Percentiles rank a stretch among this genome's conserved stretches.
These are phyloP conservation scores for Tringa solitaria DNA, from an alignment of 2,113 vertebrate genomes.

Conservation along the genomic window DNA sequence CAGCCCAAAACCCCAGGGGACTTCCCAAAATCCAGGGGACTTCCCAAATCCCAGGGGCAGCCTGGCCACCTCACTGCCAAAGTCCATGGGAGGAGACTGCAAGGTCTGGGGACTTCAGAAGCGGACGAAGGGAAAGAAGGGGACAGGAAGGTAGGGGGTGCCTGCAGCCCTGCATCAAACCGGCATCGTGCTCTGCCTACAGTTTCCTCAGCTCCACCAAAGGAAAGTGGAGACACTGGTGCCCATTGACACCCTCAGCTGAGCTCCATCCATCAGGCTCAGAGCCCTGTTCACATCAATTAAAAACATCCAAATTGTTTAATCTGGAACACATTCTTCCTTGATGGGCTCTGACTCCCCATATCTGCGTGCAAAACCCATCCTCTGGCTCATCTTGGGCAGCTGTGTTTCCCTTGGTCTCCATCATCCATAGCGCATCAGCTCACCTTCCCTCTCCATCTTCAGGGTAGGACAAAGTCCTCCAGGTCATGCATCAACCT, in stretches of 20 bases:
- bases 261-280: background rate
- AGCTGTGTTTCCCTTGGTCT: background rate
- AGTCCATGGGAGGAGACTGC: background rate
- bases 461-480: background rate
- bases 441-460: no score
- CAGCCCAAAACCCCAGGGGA: background rate
- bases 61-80: background rate
- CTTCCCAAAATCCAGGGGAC: background rate
- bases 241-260: background rate
- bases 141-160: accelerated
- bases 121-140: background rate
- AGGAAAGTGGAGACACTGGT: background rate
- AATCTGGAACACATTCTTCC: background rate
- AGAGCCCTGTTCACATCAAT: background rate
- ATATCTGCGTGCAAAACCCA: background rate
- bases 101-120: background rate
- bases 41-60: background rate
- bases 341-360: background rate
- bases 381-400: background rate
- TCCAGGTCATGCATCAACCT: background rate
- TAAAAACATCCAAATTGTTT: background rate
- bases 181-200: background rate
- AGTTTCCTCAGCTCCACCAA: background rate
- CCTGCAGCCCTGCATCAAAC: background rate
- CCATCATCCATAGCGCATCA: background rate